A percentile compares a stretch with the other conserved stretches of the same genome.
phyloP scores from a whole-genome alignment of 2,888 invertebrate genomes.

The Hirtodrosophila histrioides region DNA sequence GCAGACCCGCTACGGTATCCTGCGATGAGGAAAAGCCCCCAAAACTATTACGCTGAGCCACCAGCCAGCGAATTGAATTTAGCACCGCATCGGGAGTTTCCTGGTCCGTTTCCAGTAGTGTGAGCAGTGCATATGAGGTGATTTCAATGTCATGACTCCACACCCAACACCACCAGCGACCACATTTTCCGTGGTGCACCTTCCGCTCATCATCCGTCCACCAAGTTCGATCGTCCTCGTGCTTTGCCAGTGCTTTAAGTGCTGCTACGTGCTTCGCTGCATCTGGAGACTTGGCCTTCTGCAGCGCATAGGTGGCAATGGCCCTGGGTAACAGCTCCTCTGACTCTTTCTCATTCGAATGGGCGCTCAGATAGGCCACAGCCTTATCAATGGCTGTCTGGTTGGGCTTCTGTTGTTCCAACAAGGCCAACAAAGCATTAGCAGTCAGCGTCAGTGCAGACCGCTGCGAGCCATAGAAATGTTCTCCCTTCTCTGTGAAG shows the following conservation, averaged over 20 bases:
- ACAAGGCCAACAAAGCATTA: slow-evolving; percentile 89
- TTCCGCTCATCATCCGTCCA: slow-evolving; percentile 88
- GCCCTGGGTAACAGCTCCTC: slow-evolving; percentile 90
- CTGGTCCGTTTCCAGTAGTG: slow-evolving; percentile 67
- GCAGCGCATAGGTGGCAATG: slow-evolving; percentile 90
- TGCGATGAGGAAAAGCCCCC: slow-evolving; percentile 92
- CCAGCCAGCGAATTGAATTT: slow-evolving; percentile 89
- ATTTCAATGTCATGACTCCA: slow-evolving; percentile 79
- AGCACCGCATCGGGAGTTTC: slow-evolving; percentile 72
- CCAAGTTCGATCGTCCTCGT: slow-evolving; percentile 89
- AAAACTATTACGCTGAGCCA: slow-evolving; percentile 88
- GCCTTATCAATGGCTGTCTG: slow-evolving; percentile 90
- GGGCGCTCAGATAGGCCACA: slow-evolving; percentile 89
- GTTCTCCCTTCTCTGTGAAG: slow-evolving; percentile 91
- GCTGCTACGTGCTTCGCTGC: slow-evolving; percentile 84
- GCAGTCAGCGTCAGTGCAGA: slow-evolving; percentile 91
- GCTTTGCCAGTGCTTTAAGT: slow-evolving; percentile 86
- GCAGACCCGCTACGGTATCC: slow-evolving; percentile 90
- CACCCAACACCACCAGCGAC: slow-evolving; percentile 84
- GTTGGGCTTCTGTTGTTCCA: slow-evolving; percentile 86
- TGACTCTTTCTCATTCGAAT: slow-evolving; percentile 86
- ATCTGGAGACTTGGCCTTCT: slow-evolving; percentile 89
- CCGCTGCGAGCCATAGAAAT: slow-evolving; percentile 88
- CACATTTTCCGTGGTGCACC: slow-evolving; percentile 66
- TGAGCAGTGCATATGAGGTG: slow-evolving; percentile 80